Percentiles rank a stretch among this genome's conserved stretches.
These are phyloP conservation scores for Phaetusa simplex DNA, from an alignment of 2,113 vertebrate species.

Conservation along the genomic window DNA sequence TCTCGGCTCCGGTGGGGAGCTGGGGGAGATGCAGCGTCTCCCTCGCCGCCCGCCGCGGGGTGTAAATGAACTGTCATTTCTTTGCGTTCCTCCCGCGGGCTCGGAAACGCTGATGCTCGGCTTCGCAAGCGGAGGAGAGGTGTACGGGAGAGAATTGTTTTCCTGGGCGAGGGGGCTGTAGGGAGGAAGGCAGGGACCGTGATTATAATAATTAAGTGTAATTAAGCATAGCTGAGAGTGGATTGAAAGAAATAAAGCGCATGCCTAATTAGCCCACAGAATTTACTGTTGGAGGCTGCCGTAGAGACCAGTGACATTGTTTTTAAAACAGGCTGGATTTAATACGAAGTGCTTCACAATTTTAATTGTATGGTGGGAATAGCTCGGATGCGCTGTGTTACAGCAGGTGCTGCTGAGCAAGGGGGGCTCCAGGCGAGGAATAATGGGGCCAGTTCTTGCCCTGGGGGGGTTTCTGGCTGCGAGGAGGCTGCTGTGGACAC, in stretches of 20 bases:
- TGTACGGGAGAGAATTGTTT: background rate
- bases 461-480: background rate
- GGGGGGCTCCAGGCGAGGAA: background rate
- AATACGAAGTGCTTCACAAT: background rate
- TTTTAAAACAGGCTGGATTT: background rate
- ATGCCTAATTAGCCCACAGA: background rate
- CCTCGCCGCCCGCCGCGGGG: fast-evolving
- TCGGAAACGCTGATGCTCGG: background rate
- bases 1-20: background rate
- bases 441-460: background rate
- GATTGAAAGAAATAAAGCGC: background rate
- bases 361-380: background rate
- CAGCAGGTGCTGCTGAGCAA: background rate
- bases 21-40: background rate
- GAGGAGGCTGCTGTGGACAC: fast-evolving
- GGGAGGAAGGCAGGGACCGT: background rate
- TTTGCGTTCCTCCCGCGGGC: background rate
- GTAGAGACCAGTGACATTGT: background rate
- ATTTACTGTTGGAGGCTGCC: background rate
- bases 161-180: background rate
- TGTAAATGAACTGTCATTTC: background rate
- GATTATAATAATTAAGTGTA: background rate
- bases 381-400: fast-evolving
- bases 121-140: background rate
- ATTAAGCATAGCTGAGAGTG: background rate